phyloP scores from a whole-genome alignment of 2,113 vertebrate species.

The Ranitomeya imitator region DNA sequence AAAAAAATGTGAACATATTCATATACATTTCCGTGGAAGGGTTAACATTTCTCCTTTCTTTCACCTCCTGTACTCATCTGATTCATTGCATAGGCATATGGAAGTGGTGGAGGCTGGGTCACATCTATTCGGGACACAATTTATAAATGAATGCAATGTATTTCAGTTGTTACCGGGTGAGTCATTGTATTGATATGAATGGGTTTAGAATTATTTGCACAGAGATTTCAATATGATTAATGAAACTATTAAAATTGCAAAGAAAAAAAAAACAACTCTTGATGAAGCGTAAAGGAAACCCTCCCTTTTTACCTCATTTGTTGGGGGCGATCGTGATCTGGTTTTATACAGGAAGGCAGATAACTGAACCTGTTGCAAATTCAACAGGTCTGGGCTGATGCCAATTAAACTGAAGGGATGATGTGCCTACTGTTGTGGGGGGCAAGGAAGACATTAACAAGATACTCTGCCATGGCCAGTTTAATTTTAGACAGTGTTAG shows the following conservation, averaged over 20 bases:
- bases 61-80: slow-evolving; percentile 14
- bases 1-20: background rate
- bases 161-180: slow-evolving; percentile 66
- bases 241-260: slow-evolving; percentile 62
- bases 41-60: background rate
- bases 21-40: background rate
- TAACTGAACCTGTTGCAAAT: background rate
- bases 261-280: slow-evolving; percentile 31
- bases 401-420: background rate
- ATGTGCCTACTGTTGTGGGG: background rate
- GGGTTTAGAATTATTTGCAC: slow-evolving; percentile 61
- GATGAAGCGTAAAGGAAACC: slow-evolving; percentile 48
- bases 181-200: slow-evolving; percentile 66
- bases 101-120: slow-evolving; percentile 63
- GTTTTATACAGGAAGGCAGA: background rate
- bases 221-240: slow-evolving; percentile 68
- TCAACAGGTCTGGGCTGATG: background rate
- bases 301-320: slow-evolving; percentile 18
- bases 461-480: background rate
- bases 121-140: slow-evolving; percentile 62
- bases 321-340: slow-evolving; percentile 1
- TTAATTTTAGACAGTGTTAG: too few species aligned
- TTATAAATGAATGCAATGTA: slow-evolving; percentile 68
- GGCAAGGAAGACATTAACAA: background rate
- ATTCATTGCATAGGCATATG: slow-evolving; percentile 21